phyloP scores from a whole-genome alignment of 2,113 vertebrate species.

The Oceanodroma tethys region DNA sequence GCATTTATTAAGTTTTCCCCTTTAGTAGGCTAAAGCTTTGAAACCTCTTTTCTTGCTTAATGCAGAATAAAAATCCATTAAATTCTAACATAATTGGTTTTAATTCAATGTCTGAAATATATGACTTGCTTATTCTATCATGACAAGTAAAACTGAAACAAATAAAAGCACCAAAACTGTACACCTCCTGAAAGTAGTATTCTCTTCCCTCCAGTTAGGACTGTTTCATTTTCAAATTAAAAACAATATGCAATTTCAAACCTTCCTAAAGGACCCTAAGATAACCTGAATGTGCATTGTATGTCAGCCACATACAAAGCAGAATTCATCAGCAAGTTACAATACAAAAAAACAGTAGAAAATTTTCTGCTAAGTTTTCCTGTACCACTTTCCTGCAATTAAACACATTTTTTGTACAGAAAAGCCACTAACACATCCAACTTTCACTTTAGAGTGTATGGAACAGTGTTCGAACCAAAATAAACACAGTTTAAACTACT shows the following conservation, averaged over 20 bases:
- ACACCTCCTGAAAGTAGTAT: background rate
- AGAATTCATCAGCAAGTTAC: background rate
- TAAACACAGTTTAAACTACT: background rate
- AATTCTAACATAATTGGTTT: background rate
- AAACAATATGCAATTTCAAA: background rate
- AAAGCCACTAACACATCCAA: background rate
- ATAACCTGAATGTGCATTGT: background rate
- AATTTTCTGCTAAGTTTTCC: background rate
- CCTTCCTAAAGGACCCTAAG: background rate
- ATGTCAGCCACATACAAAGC: background rate
- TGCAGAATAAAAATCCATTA: background rate
- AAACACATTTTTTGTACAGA: background rate
- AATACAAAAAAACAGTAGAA: background rate
- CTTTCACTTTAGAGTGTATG: background rate
- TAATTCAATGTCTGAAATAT: background rate
- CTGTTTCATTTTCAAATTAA: constrained; percentile 9
- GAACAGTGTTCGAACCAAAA: background rate
- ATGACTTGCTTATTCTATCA: background rate
- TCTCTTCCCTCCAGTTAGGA: constrained; percentile 16
- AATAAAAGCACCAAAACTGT: constrained; percentile 30
- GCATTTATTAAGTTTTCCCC: background rate
- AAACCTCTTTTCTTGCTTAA: background rate
- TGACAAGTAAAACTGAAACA: background rate
- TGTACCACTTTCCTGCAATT: background rate
- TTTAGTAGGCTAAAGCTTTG: background rate